Base-by-base conservation (phyloP, 2,888 invertebrate species). In the Melanargia galathea region DNA sequence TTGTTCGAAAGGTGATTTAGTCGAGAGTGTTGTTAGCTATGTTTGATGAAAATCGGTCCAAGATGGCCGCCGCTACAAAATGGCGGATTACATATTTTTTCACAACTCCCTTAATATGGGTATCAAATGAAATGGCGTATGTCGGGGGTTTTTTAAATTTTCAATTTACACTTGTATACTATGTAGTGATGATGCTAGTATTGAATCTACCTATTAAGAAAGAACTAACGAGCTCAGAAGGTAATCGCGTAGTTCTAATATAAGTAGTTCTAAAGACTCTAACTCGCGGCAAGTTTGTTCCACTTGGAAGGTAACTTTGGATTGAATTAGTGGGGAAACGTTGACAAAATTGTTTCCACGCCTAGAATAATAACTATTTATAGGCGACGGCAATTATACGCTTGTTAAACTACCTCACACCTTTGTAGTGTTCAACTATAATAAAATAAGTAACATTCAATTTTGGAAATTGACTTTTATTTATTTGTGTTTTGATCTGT, bases 261-360 rank as follows among this genome's bases (percentile, higher is more conserved):
- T 45, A 45, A 2, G 35, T 40, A 7, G 16, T 40, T 40, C 40
- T 16, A 26, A 26, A 16, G 40, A 18, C 16, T 24, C 26, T 63
- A 52, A 24, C 58, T 35, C 24, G n/a, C 16, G 33, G 49, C 46
- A 57, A 64, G 64, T 60, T 58, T 54, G 54, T 58, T 51, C 45
- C 8, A 52, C 45, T 62, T 60, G 30, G 33, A 5, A 30, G 0
- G 13, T 40, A 60, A 58, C 24, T 66, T 62, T 22, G 30, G 11
- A 51, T 49, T 38, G 57, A 57, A 52, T 60, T 60, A 57, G 38
- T 18, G 30, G 45, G 11, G 2, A 48, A 57, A 60, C 49, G 52
- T 22, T 56, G 51, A 57, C 45, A 61, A 61, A 30, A 64, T 20
- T 13, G 35, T 52, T 60, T 57, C 6, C 20, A 22, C n/a, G 26